These are phyloP conservation scores for Lerista edwardsae DNA, from an alignment of 2,797 vertebrate species.

Conservation along the genomic window DNA sequence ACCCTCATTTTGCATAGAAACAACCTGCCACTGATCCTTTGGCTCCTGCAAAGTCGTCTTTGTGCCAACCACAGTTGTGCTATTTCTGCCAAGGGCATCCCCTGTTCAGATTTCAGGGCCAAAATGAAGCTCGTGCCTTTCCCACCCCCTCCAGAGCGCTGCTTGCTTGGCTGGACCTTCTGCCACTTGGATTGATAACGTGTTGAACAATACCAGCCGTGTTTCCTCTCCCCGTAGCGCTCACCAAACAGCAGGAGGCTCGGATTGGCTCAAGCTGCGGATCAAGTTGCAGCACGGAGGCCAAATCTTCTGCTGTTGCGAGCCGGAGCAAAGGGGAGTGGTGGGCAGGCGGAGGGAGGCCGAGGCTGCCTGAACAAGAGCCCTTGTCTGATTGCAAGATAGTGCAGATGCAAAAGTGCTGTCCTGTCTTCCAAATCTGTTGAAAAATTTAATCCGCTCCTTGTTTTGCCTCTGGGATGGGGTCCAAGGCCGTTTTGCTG, in stretches of 20 bases:
- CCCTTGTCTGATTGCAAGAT: constrained; percentile 2
- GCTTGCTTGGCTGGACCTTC: no score
- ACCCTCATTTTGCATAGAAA: no score
- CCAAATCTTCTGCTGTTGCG: not conserved
- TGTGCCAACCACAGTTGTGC: no score
- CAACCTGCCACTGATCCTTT: no score
- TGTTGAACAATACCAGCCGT: not conserved
- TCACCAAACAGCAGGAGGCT: not conserved
- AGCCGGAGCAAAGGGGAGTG: not conserved
- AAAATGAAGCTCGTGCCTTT: no score
- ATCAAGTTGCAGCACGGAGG: not conserved
- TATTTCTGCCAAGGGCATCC: no score
- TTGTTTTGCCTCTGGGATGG: not conserved
- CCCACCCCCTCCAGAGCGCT: no score
- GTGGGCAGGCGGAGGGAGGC: not conserved
- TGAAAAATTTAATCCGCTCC: not conserved
- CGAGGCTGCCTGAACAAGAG: not conserved
- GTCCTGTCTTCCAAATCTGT: not conserved
- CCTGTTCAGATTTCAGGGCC: no score
- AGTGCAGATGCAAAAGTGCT: not conserved
- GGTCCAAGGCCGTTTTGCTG: not conserved
- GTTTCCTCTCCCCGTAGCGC: not conserved
- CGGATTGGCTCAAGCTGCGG: not conserved
- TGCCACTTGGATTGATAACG: not conserved
- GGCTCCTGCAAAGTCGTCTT: no score